Base-by-base conservation (phyloP, 1,140 invertebrate genomes). In the Camponotus vicinus region DNA sequence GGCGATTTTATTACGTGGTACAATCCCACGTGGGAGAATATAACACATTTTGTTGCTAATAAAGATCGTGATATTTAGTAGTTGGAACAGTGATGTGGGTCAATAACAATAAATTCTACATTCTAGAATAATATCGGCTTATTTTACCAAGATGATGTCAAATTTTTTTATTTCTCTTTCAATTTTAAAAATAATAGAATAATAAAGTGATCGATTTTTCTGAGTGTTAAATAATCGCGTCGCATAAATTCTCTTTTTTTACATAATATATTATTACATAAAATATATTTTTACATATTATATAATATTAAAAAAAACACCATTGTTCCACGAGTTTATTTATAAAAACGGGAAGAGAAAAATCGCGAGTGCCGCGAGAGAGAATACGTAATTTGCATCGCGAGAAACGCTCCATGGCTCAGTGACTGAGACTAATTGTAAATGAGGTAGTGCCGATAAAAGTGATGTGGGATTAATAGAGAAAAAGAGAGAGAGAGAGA, bases 61-160 rank as follows among this genome's bases (percentile, higher is more conserved):
- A 83, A 83, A 73, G 42, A 61, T 45, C 69, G 49, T n/a, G 79
- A 73, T 21, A 57, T 73, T 75, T 57, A 59, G 27, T 27, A 45
- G 27, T 34, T 21, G 63, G n/a, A 27, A 57, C 45, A 37, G 67
- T 40, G 55, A 61, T 37, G 49, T 9, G 6, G 63, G 32, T 75
- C 79, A 34, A 59, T 45, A 45, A 64, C 8, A 75, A 63, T 75
- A 75, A 75, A 49, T 75, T 4, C 34, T 57, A 18, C 15, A 42
- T 37, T 71, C 75, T 83, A 83, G 27, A 27, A 27, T 5, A 27
- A 13, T 32, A 34, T 3, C 11, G 2, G 9, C 32, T 8, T 59
- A 34, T 73, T 73, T 61, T 42, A 49, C 3, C n/a, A 4, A 9
- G 27, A 0, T 18, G 15, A 7, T 32, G 15, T 27, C 7, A 45